phyloP scores from a whole-genome alignment of 2,797 vertebrate species.

The Avahi laniger region DNA sequence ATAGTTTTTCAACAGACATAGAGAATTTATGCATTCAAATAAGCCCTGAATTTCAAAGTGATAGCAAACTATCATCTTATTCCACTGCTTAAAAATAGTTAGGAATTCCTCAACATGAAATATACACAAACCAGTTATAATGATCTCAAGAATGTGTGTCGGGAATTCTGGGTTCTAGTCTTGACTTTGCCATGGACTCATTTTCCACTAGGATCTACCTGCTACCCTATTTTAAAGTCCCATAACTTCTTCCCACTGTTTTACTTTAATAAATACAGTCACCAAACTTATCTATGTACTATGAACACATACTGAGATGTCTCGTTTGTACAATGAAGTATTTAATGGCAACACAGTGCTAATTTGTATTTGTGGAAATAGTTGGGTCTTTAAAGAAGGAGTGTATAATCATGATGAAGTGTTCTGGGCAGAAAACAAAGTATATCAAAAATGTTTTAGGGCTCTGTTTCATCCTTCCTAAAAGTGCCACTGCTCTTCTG shows the following conservation, averaged over 20 bases:
- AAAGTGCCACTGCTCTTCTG: not conserved
- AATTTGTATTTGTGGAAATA: not conserved
- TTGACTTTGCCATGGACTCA: not conserved
- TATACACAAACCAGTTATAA: not conserved
- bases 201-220: not conserved
- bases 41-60: not conserved
- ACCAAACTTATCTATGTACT: not conserved
- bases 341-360: not conserved
- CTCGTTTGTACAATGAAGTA: not conserved
- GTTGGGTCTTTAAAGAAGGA: not conserved
- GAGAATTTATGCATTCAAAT: not conserved
- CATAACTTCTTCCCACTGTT: not conserved
- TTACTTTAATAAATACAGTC: not conserved
- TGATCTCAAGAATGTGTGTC: not conserved
- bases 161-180: not conserved
- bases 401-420: not conserved
- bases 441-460: not conserved
- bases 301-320: not conserved
- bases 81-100: not conserved
- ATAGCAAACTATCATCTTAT: not conserved
- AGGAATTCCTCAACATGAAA: not conserved
- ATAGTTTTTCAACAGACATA: not conserved
- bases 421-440: not conserved
- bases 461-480: not conserved
- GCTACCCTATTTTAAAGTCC: not conserved